These are phyloP conservation scores for Sitta carolinensis DNA, from an alignment of 2,797 vertebrate genomes.

Conservation along the genomic window DNA sequence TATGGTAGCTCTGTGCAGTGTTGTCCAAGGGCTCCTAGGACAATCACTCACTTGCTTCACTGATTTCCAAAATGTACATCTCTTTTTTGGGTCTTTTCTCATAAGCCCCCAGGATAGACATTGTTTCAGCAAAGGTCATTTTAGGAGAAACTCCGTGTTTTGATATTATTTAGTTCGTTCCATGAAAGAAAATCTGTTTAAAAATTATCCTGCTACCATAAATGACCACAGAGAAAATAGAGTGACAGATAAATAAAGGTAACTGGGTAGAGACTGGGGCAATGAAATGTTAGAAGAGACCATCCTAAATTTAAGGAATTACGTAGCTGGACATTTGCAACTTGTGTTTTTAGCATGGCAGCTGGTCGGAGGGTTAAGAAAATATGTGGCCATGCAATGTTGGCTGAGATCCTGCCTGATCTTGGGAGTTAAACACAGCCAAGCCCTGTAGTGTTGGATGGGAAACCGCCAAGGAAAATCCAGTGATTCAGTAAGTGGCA, in stretches of 20 bases:
- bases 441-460: slow-evolving; percentile 58
- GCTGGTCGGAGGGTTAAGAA: slow-evolving; percentile 44
- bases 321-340: neutral
- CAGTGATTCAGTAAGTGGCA: slow-evolving; percentile 49
- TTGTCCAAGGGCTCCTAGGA: slow-evolving; percentile 32
- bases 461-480: slow-evolving; percentile 59
- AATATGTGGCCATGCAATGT: slow-evolving; percentile 51
- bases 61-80: slow-evolving; percentile 9
- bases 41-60: slow-evolving; percentile 29
- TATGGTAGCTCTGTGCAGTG: slow-evolving; percentile 44
- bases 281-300: neutral
- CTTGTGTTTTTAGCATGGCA: slow-evolving; percentile 47
- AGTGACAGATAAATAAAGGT: neutral
- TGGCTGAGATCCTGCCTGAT: slow-evolving; percentile 61
- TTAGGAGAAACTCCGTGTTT: neutral
- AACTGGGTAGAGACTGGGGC: neutral
- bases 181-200: neutral
- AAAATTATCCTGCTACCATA: neutral
- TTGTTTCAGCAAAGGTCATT: neutral
- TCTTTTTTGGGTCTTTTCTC: neutral
- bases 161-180: neutral
- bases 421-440: slow-evolving; percentile 38
- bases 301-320: neutral
- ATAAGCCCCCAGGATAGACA: neutral
- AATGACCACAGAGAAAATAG: neutral